Evolutionary conservation across 2,113 vertebrate genomes (phyloP), one percentile per base, ranked within the genome.

Genomic region (Mobula birostris): DNA sequence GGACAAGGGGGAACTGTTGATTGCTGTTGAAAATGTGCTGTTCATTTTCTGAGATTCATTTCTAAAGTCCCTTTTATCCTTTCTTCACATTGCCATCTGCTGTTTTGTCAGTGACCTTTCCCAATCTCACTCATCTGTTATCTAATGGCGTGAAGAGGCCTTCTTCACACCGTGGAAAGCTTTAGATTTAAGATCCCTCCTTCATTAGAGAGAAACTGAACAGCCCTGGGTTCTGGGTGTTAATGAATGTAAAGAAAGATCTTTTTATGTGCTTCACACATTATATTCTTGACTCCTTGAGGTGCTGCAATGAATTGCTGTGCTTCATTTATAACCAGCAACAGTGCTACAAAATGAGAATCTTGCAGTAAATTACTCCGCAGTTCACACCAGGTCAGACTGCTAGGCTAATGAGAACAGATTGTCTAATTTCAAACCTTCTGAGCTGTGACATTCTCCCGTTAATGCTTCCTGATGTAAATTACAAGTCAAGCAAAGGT

Each of bases 251-350:
- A 97, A 97, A 96, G 96, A 96, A 97, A 97, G 97, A 97, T 96
- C 96, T 97, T 97, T 97, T 97, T 97, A 96, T 97, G 97, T 98
- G 97, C 97, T 97, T 96, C 97, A 97, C 96, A 96, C 97, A 98
- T 98, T 98, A 98, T 98, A 97, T 97, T 98, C 98, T 98, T 98
- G 98, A 98, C 98, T 98, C 97, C 97, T 97, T 95, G 97, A 97
- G 98, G 98, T 97, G 97, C 97, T 97, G 97, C 97, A 97, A 98
- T 98, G 96, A 97, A 97, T 98, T 97, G 97, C 96, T 56, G 94
- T 56, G 96, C 96, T 97, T 97, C 97, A 96, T 97, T 97, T 97
- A 97, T 96, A 96, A 97, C 97, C 96, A 96, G 96, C 96, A 95
- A 96, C 97, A 97, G 97, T 97, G 97, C 97, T 97, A 97, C 97